Conservation (phyloP, 2,797 vertebrate species). For the Heterohyrax brucei region DNA sequence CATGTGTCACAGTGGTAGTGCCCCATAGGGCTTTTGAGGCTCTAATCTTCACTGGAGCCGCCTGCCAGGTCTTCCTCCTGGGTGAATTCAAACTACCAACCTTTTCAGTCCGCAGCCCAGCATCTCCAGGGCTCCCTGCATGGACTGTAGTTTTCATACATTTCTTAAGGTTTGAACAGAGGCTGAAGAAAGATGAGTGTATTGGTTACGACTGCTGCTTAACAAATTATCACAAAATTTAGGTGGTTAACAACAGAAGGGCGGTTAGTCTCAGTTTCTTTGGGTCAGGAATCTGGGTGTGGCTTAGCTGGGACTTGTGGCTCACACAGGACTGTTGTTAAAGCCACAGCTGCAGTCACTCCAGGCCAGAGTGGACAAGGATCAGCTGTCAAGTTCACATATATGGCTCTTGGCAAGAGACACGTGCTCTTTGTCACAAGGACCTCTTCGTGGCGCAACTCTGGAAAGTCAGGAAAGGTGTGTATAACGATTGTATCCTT, state of each 20-base stretch:
- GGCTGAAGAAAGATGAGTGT: neutral
- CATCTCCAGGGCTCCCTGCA: too few species aligned
- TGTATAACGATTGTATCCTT: too few species aligned
- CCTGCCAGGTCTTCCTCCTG: too few species aligned
- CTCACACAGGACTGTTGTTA: neutral
- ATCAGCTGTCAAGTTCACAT: neutral
- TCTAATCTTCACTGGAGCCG: too few species aligned
- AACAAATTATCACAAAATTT: neutral
- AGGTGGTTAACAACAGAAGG: neutral
- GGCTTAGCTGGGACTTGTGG: neutral
- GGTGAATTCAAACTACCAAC: too few species aligned
- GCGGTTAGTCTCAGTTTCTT: neutral
- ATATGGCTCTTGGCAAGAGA: neutral
- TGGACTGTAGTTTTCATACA: neutral
- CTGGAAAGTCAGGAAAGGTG: too few species aligned
- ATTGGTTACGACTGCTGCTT: neutral
- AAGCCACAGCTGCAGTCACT: neutral
- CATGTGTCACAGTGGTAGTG: too few species aligned
- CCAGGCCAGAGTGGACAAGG: neutral
- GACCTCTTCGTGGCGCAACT: neutral
- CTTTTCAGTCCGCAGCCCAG: too few species aligned
- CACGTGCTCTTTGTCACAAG: neutral
- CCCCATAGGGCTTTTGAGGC: too few species aligned
- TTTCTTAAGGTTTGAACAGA: slow-evolving; percentile 25
- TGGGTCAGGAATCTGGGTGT: neutral